Percentiles rank a stretch among this genome's conserved stretches.
phyloP scores from a whole-genome alignment of 2,888 invertebrate species.

The Drosophila anomalata region DNA sequence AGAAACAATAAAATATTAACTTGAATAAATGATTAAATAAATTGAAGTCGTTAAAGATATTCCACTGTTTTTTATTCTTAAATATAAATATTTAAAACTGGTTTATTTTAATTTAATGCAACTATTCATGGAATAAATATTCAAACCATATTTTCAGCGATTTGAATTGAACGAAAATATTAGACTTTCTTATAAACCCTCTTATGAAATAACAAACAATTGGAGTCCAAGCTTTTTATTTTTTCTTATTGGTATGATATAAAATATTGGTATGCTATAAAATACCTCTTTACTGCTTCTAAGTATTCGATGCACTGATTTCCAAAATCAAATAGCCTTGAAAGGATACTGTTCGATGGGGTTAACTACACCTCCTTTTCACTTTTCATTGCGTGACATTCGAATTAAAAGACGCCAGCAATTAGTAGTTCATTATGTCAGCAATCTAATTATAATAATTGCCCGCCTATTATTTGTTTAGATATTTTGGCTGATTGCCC shows the following conservation, averaged over 20 bases:
- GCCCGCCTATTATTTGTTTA: conserved; percentile 48
- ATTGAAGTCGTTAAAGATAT: not conserved
- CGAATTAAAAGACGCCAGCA: conserved; percentile 28
- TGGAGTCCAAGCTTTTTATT: not conserved
- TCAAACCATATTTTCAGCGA: too few relatives aligned
- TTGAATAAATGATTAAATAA: not conserved
- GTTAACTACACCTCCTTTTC: not conserved
- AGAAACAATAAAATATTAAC: not conserved
- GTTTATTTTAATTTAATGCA: too few relatives aligned
- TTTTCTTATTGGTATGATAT: not conserved
- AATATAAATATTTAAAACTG: not conserved
- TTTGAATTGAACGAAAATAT: too few relatives aligned
- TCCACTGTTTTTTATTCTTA: not conserved
- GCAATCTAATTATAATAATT: conserved; percentile 65
- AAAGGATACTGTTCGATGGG: not conserved
- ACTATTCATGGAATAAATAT: too few relatives aligned
- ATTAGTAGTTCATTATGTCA: conserved; percentile 48
- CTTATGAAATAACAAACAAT: not conserved
- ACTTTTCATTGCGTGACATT: conserved; percentile 57
- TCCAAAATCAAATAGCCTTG: not conserved
- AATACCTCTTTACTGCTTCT: conserved; percentile 6
- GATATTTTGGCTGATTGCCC: conserved; percentile 55
- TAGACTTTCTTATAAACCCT: not conserved
- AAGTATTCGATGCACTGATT: conserved; percentile 21
- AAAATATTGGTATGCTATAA: not conserved